Evolutionary conservation across 2,888 invertebrate genomes (phyloP).

Genomic region (Molorchus minor): DNA sequence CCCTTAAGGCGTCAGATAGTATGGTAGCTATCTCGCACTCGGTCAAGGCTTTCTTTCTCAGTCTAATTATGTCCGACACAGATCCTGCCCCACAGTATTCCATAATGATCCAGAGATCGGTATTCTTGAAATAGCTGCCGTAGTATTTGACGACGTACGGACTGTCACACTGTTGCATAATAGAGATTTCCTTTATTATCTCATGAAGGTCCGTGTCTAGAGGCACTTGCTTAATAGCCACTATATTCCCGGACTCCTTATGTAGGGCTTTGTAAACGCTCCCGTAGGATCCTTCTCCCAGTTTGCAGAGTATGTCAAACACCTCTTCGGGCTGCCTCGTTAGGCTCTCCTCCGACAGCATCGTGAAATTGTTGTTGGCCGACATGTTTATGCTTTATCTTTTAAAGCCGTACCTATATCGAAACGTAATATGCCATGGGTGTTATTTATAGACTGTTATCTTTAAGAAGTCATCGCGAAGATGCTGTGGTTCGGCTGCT

Average conservation of each 20-base stretch:
- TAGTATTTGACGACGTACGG: conserved; percentile 99
- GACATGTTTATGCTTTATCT: conserved; percentile 35
- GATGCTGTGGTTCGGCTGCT: not conserved
- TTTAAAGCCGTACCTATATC: conserved; percentile 1
- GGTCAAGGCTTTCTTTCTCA: conserved; percentile 79
- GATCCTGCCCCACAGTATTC: conserved; percentile 99
- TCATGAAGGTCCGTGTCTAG: conserved; percentile 99
- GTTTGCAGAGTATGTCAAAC: conserved; percentile 98
- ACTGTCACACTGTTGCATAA: conserved; percentile 99
- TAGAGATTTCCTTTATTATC: conserved; percentile 99
- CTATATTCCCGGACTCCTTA: conserved; percentile 94
- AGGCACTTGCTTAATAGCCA: conserved; percentile 99
- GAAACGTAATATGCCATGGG: conserved; percentile 12
- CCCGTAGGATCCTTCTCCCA: conserved; percentile 97
- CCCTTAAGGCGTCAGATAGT: conserved; percentile 49
- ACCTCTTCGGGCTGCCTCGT: conserved; percentile 98
- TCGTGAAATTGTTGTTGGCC: conserved; percentile 73
- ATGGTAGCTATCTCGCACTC: conserved; percentile 52
- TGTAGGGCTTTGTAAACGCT: conserved; percentile 98
- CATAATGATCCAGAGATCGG: conserved; percentile 99
- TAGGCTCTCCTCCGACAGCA: conserved; percentile 95
- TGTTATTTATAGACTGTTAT: conserved; percentile 7
- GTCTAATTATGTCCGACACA: conserved; percentile 98
- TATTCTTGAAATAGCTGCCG: conserved; percentile 99
- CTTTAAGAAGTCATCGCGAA: conserved; percentile 14